phyloP scores from a whole-genome alignment of 2,888 invertebrate genomes.

The Magallana nippona region DNA sequence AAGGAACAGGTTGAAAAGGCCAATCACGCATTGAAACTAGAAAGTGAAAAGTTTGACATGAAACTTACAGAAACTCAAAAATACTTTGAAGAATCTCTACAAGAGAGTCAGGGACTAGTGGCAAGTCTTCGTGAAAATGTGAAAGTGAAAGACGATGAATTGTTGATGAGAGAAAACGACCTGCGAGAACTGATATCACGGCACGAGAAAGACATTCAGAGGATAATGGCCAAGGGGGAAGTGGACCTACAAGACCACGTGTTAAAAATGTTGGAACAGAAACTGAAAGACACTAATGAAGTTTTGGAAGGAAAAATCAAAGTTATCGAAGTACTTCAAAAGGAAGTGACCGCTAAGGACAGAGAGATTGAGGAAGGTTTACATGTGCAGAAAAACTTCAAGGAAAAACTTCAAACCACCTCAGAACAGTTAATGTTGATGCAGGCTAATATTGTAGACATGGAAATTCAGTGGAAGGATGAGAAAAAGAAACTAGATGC shows the following conservation, averaged over 20 bases:
- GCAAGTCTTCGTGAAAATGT: constrained; percentile 63
- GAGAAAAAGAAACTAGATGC: constrained; percentile 82
- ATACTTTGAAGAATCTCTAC: constrained; percentile 75
- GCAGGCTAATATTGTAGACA: constrained; percentile 88
- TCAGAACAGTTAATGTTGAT: constrained; percentile 89
- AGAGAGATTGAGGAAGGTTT: constrained; percentile 67
- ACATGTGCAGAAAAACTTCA: constrained; percentile 84
- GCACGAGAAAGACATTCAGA: constrained; percentile 74
- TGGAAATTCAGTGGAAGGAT: constrained; percentile 87
- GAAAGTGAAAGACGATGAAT: constrained; percentile 67
- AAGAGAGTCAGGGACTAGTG: constrained; percentile 70
- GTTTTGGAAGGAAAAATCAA: constrained; percentile 75
- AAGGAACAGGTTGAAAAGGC: constrained; percentile 68
- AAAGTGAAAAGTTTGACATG: constrained; percentile 69
- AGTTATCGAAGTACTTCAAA: constrained; percentile 73
- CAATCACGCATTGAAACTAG: constrained; percentile 69
- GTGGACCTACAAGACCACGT: constrained; percentile 73
- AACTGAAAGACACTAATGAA: constrained; percentile 74
- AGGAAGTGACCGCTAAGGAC: constrained; percentile 71
- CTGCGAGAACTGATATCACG: constrained; percentile 68
- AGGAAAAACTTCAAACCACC: constrained; percentile 88
- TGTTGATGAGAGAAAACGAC: constrained; percentile 71
- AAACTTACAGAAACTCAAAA: constrained; percentile 72
- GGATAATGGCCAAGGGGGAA: constrained; percentile 72
- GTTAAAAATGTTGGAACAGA: constrained; percentile 75